These are phyloP conservation scores for Cathartes aura DNA, from an alignment of 2,113 vertebrate species.

Conservation along the genomic window DNA sequence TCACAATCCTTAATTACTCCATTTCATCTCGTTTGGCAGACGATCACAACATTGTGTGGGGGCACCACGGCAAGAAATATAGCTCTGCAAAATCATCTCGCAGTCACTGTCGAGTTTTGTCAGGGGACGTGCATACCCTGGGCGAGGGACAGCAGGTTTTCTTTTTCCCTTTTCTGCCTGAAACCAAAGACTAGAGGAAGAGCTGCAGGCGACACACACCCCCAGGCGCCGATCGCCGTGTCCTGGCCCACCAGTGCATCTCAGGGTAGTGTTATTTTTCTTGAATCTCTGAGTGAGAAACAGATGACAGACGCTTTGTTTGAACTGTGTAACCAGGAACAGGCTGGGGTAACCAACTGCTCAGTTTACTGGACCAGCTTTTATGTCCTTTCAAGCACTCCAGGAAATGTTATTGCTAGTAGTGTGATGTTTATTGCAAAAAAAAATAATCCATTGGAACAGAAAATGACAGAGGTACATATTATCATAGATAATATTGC, in stretches of 20 bases:
- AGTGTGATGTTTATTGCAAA: constrained; percentile 25
- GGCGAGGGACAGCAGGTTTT: background rate
- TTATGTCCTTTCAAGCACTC: constrained; percentile 42
- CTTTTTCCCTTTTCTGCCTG: background rate
- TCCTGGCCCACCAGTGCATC: background rate
- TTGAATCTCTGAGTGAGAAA: constrained; percentile 1
- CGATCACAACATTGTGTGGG: background rate
- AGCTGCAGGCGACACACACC: background rate
- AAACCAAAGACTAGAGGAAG: background rate
- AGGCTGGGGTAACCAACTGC: background rate
- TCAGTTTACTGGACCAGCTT: constrained; percentile 12
- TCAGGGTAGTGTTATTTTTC: background rate
- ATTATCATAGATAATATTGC: constrained; percentile 66
- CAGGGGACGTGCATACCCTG: background rate
- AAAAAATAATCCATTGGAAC: background rate
- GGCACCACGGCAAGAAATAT: background rate
- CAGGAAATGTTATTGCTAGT: constrained; percentile 62
- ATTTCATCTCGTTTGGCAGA: constrained; percentile 30
- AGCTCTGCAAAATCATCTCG: background rate
- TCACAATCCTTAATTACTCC: constrained; percentile 14
- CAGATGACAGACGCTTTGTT: constrained; percentile 1
- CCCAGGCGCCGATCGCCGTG: background rate
- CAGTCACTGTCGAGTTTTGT: background rate
- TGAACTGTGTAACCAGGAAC: constrained; percentile 23
- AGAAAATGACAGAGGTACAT: constrained; percentile 17